phyloP scores from a whole-genome alignment of 2,888 invertebrate genomes.

The Cryptophagus acutangulus region DNA sequence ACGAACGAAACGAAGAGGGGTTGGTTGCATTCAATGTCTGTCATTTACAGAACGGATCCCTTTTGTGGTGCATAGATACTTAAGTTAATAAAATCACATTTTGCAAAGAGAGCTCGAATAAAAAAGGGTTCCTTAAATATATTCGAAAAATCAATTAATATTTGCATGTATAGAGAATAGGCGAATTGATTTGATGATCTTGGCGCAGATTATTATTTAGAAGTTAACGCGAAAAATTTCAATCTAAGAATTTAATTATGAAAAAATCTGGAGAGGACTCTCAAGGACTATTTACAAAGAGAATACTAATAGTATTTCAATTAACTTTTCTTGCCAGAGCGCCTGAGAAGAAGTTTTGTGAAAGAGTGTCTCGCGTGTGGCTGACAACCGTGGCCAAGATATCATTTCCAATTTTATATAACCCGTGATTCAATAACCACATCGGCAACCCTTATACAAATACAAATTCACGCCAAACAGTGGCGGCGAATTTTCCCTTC shows the following conservation, averaged over 20 bases:
- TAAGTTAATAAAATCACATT: slow-evolving; percentile 35
- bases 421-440: slow-evolving; percentile 45
- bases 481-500: slow-evolving; percentile 7
- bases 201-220: slow-evolving; percentile 10
- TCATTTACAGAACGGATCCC: slow-evolving; percentile 33
- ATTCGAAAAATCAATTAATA: background rate
- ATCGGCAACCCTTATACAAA: slow-evolving; percentile 45
- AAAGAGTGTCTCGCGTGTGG: slow-evolving; percentile 43
- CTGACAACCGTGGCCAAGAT: slow-evolving; percentile 44
- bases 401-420: slow-evolving; percentile 45
- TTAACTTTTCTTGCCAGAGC: slow-evolving; percentile 37
- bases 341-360: slow-evolving; percentile 36
- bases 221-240: slow-evolving; percentile 30
- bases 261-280: slow-evolving; percentile 36
- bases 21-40: slow-evolving; percentile 32
- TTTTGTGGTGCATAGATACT: slow-evolving; percentile 26
- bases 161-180: background rate
- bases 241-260: slow-evolving; percentile 43
- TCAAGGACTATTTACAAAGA: slow-evolving; percentile 38
- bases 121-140: slow-evolving; percentile 1
- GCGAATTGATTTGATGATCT: slow-evolving; percentile 10
- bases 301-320: slow-evolving; percentile 46
- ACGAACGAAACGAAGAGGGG: too few relatives aligned
- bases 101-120: too few relatives aligned
- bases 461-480: slow-evolving; percentile 12